Percentiles rank a stretch among this genome's conserved stretches.
phyloP scores from a whole-genome alignment of 2,797 vertebrate genomes.

The Danio kyathit region DNA sequence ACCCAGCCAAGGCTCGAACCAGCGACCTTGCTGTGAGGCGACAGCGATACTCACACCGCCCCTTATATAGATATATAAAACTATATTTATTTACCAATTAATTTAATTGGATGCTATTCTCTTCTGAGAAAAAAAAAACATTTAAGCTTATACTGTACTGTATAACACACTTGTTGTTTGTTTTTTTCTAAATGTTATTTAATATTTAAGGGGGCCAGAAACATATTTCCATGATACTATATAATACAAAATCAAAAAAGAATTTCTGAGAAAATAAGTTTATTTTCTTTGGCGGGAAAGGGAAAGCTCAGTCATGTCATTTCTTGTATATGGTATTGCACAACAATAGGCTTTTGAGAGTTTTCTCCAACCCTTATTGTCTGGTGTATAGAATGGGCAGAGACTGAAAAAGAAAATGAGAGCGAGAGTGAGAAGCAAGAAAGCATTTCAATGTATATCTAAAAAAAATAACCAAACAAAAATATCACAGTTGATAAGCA shows the following conservation, averaged over 20 bases:
- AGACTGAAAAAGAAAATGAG: not conserved
- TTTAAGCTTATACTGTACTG: too few relatives aligned
- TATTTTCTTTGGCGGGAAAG: conserved; percentile 63
- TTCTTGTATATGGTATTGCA: conserved; percentile 52
- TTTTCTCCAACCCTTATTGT: not conserved
- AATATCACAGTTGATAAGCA: not conserved
- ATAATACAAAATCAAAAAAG: not conserved
- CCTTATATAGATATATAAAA: too few relatives aligned
- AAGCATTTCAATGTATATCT: not conserved
- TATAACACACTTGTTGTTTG: too few relatives aligned
- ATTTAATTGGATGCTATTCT: too few relatives aligned
- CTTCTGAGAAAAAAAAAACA: too few relatives aligned
- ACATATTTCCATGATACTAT: not conserved
- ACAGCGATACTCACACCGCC: too few relatives aligned
- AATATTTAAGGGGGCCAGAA: not conserved
- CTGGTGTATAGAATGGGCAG: not conserved
- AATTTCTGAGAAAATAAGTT: conserved; percentile 64
- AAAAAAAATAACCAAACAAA: not conserved
- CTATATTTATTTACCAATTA: too few relatives aligned
- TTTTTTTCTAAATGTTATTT: too few relatives aligned
- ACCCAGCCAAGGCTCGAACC: too few relatives aligned
- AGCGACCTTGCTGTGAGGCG: too few relatives aligned
- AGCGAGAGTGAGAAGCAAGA: not conserved
- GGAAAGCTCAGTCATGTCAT: conserved; percentile 53
- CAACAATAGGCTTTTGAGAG: conserved; percentile 45